Evolutionary conservation across 2,113 vertebrate genomes (phyloP), one percentile per base, ranked within the genome.

Genomic region (Garra rufa): DNA sequence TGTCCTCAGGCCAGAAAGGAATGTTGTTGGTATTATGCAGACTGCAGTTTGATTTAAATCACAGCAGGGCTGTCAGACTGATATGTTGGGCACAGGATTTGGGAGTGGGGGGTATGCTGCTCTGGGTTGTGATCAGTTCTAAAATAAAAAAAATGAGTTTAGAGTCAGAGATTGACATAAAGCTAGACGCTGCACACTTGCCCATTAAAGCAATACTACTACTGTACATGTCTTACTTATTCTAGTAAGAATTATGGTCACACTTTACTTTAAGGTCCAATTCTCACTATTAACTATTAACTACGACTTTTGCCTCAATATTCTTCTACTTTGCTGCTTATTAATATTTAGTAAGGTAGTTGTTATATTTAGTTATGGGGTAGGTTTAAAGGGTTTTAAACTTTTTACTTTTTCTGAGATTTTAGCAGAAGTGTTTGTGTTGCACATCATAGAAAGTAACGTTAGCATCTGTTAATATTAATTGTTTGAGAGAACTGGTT

Each of bases 1-100:
- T 67, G 26, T 80, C 59, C 59, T 67, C 43, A 26, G 78, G 59
- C 59, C 78, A 80, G 9, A 80, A 28, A 17, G 10, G 28, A 14
- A 67, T 80, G 78, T 80, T 67, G 9, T 80, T 30, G 43, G 38
- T 30, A 61, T 63, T 83, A 43, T 65, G 55, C 59, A 63, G 52
- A 76, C 55, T 50, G 19, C 28, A 43, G 43, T 63, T 75, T 24
- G 11, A 46, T 76, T 34, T 63, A 46, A 44, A 50, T 83, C 44
- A 46, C 59, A 61, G 55, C 21, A 30, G 19, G 59, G 57, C 70
- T 76, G 82, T 63, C 82, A 83, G 71, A 65, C 41, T 61, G 55
- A 65, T 76, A 52, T 76, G 43, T 65, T 13, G 8, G 52, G 24
- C 0, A 13, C 34, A 8, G 17, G 19, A 8, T 50, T 52, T 69